Evolutionary conservation across 2,888 invertebrate species (phyloP), one percentile per base, ranked within the genome.

Genomic region (Pammene aurita): DNA sequence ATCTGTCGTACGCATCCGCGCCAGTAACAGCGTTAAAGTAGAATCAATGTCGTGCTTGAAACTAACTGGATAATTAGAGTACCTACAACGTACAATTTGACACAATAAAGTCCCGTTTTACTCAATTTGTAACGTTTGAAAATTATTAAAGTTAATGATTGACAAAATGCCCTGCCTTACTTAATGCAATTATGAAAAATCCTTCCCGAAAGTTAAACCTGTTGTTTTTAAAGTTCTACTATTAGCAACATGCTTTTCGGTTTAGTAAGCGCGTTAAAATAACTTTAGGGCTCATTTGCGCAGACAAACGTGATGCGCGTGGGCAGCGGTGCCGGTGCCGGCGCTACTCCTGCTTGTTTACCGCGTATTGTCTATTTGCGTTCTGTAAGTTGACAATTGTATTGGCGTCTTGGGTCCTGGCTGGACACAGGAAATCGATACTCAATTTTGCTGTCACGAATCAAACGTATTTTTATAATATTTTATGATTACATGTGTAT

Each of bases 291-390:
- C 78, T 80, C 76, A 78, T 78, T 77, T 76, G 77, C 80, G 77
- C 79, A 78, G 80, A 80, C 79, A 76, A 75, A 74, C 72, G 73
- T 42, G 63, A 67, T 67, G 79, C 70, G 85, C 83, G 86, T 86
- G 84, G 86, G 85, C 75, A 73, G 76, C 62, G 67, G 56, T 65
- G 68, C 61, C 62, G 67, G 56, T 65, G 68, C 61, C 71, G 72
- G 78, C 81, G 84, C 76, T 79, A 79, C 86, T 86, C 88, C 84
- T 85, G 85, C 83, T 84, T 89, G 90, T 89, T 90, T 89, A 88
- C 88, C 77, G 80, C 79, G 77, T 81, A 83, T 82, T 83, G 78
- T 86, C 84, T 87, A 84, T 85, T 85, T 87, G 81, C 78, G 82
- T 80, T 77, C 78, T 77, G 72, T 71, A 79, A 81, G 82, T 82